Percentiles rank a stretch among this genome's conserved stretches.
These are phyloP conservation scores for Brachyopa scutellaris DNA, from an alignment of 2,888 invertebrate genomes.

Conservation along the genomic window DNA sequence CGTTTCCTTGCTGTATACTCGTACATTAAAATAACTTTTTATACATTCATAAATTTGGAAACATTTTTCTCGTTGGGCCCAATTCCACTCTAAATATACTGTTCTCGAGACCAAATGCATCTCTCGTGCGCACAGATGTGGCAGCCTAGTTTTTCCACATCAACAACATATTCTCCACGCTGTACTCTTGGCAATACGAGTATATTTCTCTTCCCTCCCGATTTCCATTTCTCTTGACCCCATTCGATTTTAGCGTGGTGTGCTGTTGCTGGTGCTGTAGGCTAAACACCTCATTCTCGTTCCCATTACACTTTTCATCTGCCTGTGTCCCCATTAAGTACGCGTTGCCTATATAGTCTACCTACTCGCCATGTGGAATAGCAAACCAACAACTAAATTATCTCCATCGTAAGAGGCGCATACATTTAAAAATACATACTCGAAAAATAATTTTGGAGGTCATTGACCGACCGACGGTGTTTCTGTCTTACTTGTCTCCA, in stretches of 20 bases:
- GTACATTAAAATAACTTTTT: no score
- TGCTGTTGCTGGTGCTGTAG: conserved; percentile 17
- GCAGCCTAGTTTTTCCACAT: conserved; percentile 45
- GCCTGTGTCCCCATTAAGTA: conserved; percentile 30
- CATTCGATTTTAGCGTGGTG: conserved; percentile 53
- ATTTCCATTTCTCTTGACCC: conserved; percentile 66
- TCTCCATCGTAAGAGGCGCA: conserved; percentile 19
- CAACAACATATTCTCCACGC: conserved; percentile 2
- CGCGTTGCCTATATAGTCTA: conserved; percentile 10
- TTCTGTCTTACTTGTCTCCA: conserved; percentile 19
- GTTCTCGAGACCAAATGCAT: conserved; percentile 1
- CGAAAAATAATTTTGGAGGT: conserved; percentile 42
- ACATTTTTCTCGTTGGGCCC: background rate
- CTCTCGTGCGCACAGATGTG: no score
- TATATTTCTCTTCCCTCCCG: conserved; percentile 44
- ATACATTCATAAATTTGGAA: conserved; percentile 31
- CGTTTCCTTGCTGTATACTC: no score
- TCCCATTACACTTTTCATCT: conserved; percentile 6
- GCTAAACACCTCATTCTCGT: conserved; percentile 15
- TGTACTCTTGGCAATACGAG: conserved; percentile 20
- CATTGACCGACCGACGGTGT: conserved; percentile 43
- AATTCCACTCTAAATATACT: background rate
- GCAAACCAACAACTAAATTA: conserved; percentile 8
- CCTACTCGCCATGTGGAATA: conserved; percentile 4
- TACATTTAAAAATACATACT: conserved; percentile 36